Conservation (phyloP, 2,113 vertebrate genomes). For the Fulica atra region DNA sequence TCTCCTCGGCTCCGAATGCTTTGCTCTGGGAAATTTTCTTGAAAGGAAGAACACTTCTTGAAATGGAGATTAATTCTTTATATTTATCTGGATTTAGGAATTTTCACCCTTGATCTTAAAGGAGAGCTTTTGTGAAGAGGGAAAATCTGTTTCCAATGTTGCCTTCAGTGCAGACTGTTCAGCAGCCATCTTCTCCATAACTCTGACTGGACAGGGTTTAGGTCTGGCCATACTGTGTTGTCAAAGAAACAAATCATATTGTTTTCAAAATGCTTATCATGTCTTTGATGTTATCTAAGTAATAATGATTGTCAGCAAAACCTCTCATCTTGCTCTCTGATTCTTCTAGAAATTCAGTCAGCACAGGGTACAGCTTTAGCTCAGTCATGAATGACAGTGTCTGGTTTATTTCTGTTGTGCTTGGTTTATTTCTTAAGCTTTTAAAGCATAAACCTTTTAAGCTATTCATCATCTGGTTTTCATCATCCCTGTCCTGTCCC, state of each 20-base stretch:
- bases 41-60: background rate
- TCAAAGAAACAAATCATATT: background rate
- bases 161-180: background rate
- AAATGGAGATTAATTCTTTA: background rate
- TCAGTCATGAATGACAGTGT: background rate
- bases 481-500: rapidly evolving
- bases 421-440: background rate
- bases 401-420: background rate
- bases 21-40: background rate
- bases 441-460: background rate
- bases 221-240: background rate
- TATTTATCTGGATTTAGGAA: background rate
- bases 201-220: background rate
- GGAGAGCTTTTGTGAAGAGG: background rate
- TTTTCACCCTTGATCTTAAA: background rate
- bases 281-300: background rate
- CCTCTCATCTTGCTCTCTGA: background rate
- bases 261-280: background rate
- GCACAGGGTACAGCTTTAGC: background rate
- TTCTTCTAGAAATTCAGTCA: background rate
- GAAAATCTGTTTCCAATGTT: background rate
- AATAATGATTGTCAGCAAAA: background rate
- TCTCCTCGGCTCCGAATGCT: background rate
- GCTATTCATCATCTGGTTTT: background rate
- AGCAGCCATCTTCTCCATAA: background rate